Conservation (phyloP, 2,113 vertebrate genomes). For the Nothocercus julius region DNA sequence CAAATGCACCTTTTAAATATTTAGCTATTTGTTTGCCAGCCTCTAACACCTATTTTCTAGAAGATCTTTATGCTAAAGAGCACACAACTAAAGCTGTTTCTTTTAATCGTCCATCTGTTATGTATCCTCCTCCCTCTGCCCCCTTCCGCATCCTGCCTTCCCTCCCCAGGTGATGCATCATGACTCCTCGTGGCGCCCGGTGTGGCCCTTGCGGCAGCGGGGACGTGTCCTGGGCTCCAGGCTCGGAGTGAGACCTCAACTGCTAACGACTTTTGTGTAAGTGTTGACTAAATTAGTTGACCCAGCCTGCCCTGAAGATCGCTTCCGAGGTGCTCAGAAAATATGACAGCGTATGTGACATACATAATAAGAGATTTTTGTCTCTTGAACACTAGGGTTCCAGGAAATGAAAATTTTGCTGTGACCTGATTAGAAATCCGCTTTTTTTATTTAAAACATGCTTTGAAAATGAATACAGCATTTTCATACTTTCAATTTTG, state of each 20-base stretch:
- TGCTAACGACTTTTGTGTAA: background rate
- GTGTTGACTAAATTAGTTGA: slow-evolving; percentile 22
- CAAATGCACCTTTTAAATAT: background rate
- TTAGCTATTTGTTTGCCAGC: background rate
- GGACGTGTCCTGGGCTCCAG: background rate
- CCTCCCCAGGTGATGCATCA: background rate
- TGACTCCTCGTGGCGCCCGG: background rate
- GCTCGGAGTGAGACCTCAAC: background rate
- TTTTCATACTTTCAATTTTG: background rate
- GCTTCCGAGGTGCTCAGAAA: background rate
- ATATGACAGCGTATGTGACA: background rate
- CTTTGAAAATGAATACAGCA: slow-evolving; percentile 14
- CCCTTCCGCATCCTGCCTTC: background rate
- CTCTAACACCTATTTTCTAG: background rate
- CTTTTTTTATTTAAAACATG: slow-evolving; percentile 24
- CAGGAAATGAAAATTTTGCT: slow-evolving; percentile 49
- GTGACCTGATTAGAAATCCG: slow-evolving; percentile 39
- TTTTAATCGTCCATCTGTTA: background rate
- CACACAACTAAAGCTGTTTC: background rate
- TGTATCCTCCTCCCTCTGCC: background rate
- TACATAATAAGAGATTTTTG: slow-evolving; percentile 35
- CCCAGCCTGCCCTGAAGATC: background rate
- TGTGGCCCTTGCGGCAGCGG: background rate
- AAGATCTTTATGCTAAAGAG: background rate
- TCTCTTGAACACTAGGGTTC: slow-evolving; percentile 7